phyloP scores from a whole-genome alignment of 2,888 invertebrate genomes.

The Carcina quercana region DNA sequence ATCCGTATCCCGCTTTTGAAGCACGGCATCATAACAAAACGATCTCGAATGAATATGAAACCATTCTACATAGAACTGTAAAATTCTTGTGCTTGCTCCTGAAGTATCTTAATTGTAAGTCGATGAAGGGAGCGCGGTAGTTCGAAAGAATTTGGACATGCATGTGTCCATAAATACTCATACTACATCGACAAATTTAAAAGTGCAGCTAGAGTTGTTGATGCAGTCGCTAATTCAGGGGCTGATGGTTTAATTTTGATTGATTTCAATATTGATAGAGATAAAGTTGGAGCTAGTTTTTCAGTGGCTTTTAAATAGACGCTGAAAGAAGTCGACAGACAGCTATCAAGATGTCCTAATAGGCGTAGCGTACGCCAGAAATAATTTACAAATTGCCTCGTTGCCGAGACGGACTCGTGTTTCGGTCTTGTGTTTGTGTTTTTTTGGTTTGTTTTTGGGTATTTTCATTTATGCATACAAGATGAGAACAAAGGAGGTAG shows the following conservation, averaged over 20 bases:
- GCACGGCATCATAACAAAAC: slow-evolving; percentile 52
- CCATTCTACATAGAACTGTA: slow-evolving; percentile 27
- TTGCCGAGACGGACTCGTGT: slow-evolving; percentile 23
- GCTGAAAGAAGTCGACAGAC: slow-evolving; percentile 70
- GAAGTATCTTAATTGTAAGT: background rate
- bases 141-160: slow-evolving; percentile 30
- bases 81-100: slow-evolving; percentile 6
- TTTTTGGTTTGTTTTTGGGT: slow-evolving; percentile 6
- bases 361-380: slow-evolving; percentile 63
- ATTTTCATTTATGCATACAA: slow-evolving; percentile 8
- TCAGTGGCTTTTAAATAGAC: slow-evolving; percentile 66
- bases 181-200: slow-evolving; percentile 32
- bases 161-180: slow-evolving; percentile 51
- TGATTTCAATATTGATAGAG: slow-evolving; percentile 9
- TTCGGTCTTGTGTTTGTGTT: slow-evolving; percentile 4
- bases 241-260: slow-evolving; percentile 27
- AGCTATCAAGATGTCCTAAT: slow-evolving; percentile 70
- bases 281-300: slow-evolving; percentile 14
- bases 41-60: slow-evolving; percentile 17
- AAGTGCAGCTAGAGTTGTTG: slow-evolving; percentile 9
- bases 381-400: slow-evolving; percentile 66
- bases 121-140: slow-evolving; percentile 20
- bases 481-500: slow-evolving; percentile 4
- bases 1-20: slow-evolving; percentile 40
- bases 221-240: slow-evolving; percentile 14